Evolutionary conservation across 92 coral and sea anemone species (phyloP), one percentile per base, ranked within the genome.

Genomic region (Phenganax subtilis): DNA sequence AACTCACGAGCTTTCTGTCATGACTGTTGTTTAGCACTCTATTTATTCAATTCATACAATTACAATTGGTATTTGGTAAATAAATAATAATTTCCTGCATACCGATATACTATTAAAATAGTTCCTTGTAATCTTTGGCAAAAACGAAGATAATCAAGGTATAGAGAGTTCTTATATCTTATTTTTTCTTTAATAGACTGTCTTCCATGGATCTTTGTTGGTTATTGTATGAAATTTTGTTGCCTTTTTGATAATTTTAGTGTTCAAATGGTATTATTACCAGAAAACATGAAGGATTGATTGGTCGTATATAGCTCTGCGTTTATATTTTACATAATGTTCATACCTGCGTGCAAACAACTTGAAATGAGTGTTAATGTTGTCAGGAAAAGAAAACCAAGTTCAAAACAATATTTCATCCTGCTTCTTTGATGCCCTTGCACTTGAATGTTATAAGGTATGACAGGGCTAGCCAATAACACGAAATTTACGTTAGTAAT

Each of bases 271-370:
- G 0, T 59, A n/a, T 12, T 58, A 58, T 58, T 58, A n/a, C 63
- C 25, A 28, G 25, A 61, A 3, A 61, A 61, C 60, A 15, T 56
- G 60, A 61, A 61, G 2, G 67, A 30, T 12, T 30, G 31, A 51
- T 27, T 28, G 75, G 1, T 30, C 6, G 20, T 51, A 8, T 51
- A 69, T 51, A 20, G 11, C 55, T 37, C 14, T 6, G 61, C 29
- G 12, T 8, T 53, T 6, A 8, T 29, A 53, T 51, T 31, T 73
- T 8, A 73, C 17, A 73, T 73, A 53, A 73, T 53, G 11, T 75
- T 75, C 80, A 28, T 75, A 75, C 80, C 80, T 75, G 80, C 30
- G 80, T n/a, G 37, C 0, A 75, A 30, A 56, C 80, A 75, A 51
- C 80, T 75, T 55, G 80, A 54, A 15, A 75, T 11, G 9, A 75